Percentiles rank a stretch among this genome's conserved stretches.
These are phyloP conservation scores for Coracias cyanogaster DNA, from an alignment of 2,797 vertebrate species.

Conservation along the genomic window DNA sequence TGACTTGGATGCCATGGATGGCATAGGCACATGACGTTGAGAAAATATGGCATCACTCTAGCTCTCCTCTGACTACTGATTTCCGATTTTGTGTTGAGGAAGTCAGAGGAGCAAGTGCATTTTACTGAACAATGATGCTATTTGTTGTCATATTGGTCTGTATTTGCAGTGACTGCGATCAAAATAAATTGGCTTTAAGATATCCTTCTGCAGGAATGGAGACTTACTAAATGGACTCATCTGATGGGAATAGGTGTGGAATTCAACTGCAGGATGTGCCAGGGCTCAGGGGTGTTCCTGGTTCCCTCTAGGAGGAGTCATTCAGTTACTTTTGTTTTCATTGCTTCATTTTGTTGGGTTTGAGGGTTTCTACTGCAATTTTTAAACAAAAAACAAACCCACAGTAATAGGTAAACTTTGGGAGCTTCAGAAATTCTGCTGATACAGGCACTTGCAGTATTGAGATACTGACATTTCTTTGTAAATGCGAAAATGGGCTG, in stretches of 20 bases:
- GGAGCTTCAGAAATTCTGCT: neutral
- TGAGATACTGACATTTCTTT: neutral
- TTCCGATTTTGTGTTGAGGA: neutral
- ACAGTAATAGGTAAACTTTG: neutral
- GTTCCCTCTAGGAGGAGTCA: neutral
- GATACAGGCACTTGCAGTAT: neutral
- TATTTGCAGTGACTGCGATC: neutral
- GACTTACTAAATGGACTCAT: neutral
- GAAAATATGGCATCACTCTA: neutral
- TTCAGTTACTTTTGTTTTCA: neutral
- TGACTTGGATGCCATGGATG: neutral
- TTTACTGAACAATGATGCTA: neutral
- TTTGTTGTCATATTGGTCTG: neutral
- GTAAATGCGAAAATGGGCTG: neutral
- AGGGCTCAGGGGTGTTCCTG: neutral
- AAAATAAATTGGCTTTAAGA: neutral
- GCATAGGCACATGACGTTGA: neutral
- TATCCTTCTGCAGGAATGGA: neutral
- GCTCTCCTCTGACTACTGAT: neutral
- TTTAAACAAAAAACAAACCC: neutral
- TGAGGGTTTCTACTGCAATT: neutral
- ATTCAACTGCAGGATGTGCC: accelerated
- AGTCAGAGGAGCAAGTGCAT: neutral
- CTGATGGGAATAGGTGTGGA: neutral
- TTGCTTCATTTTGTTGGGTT: neutral